Evolutionary conservation across 2,888 invertebrate species (phyloP).

Genomic region (Seira musarum): DNA sequence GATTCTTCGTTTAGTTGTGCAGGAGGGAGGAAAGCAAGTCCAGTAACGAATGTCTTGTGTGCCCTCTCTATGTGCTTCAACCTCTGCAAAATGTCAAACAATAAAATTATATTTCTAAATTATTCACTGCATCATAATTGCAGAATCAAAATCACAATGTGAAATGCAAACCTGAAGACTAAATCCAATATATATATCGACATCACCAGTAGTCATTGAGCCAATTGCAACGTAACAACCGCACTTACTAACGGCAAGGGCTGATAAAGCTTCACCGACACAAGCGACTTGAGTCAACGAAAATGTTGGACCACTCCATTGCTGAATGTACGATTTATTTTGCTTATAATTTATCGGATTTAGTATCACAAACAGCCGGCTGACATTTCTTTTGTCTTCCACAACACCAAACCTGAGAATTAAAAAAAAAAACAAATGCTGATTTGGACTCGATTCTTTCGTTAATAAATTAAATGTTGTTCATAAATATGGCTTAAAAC

Average conservation of each 20-base stretch:
- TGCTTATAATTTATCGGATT: slow-evolving; percentile 73
- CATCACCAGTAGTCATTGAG: slow-evolving; percentile 93
- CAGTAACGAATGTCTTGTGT: slow-evolving; percentile 98
- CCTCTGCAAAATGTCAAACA: slow-evolving; percentile 80
- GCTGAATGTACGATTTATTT: slow-evolving; percentile 69
- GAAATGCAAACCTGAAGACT: slow-evolving; percentile 90
- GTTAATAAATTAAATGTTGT: too few species aligned
- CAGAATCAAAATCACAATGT: too few species aligned
- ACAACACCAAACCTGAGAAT: slow-evolving; percentile 80
- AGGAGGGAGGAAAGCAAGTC: slow-evolving; percentile 91
- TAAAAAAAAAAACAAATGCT: too few species aligned
- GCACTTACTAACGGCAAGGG: slow-evolving; percentile 90
- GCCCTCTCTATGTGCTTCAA: slow-evolving; percentile 87
- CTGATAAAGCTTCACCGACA: slow-evolving; percentile 85
- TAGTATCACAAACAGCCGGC: slow-evolving; percentile 79
- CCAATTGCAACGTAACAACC: slow-evolving; percentile 94
- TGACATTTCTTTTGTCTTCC: slow-evolving; percentile 79
- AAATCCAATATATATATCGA: slow-evolving; percentile 91
- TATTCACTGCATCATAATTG: too few species aligned
- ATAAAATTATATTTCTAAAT: too few species aligned
- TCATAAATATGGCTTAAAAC: too few species aligned
- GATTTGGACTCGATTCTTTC: too few species aligned
- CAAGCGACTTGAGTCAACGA: slow-evolving; percentile 75
- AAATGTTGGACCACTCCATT: slow-evolving; percentile 74
- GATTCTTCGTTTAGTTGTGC: slow-evolving; percentile 70